Conservation (phyloP, 2,797 vertebrate species). For the Pseudomugil gertrudae region DNA sequence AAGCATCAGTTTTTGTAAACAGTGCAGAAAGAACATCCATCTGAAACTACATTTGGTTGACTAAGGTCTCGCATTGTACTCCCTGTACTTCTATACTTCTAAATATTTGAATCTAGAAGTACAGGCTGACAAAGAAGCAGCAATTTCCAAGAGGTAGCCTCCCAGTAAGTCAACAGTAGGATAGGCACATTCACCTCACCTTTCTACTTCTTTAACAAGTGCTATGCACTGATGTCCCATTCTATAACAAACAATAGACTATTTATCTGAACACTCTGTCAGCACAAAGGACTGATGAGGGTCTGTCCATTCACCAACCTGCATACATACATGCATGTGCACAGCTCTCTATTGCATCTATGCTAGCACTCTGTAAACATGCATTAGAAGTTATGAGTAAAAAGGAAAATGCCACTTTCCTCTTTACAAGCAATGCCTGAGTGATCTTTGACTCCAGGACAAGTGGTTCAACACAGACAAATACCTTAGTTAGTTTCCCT, state of each 20-base stretch:
- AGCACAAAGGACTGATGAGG: conserved; percentile 42
- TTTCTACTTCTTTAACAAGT: conserved; percentile 18
- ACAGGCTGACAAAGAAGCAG: background rate
- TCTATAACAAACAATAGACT: conserved; percentile 46
- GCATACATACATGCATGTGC: conserved; percentile 15
- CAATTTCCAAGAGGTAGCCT: conserved; percentile 46
- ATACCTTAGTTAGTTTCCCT: conserved; percentile 42
- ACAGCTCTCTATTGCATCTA: conserved; percentile 30
- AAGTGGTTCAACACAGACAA: conserved; percentile 52
- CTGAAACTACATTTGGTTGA: background rate
- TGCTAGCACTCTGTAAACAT: conserved; percentile 37
- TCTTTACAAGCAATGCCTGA: conserved; percentile 54
- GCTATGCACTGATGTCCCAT: conserved; percentile 17
- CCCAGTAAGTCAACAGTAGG: conserved; percentile 60
- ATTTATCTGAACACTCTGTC: conserved; percentile 44
- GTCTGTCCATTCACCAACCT: conserved; percentile 50
- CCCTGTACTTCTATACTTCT: too few species aligned
- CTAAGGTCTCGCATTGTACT: background rate
- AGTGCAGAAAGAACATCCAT: background rate
- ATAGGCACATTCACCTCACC: conserved; percentile 32
- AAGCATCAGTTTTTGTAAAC: conserved; percentile 5
- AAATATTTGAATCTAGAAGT: background rate
- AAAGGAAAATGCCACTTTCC: conserved; percentile 45
- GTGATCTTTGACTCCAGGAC: conserved; percentile 54
- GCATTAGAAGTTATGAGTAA: conserved; percentile 43